These are phyloP conservation scores for Maconellicoccus hirsutus DNA, from an alignment of 1,140 invertebrate species.

Conservation along the genomic window DNA sequence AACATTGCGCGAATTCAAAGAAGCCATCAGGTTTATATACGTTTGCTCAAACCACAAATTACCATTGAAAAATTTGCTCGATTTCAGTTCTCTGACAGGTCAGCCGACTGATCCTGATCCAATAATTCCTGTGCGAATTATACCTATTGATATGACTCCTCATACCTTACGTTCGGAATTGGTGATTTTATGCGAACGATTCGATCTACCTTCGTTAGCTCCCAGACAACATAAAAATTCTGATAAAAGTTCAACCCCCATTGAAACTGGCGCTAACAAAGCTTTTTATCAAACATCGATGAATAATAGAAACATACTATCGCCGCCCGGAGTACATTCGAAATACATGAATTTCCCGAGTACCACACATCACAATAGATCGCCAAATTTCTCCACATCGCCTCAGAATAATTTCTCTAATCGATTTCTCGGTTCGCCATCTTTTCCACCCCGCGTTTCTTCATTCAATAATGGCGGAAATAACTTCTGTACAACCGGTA, in stretches of 20 bases:
- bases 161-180: slow-evolving; percentile 83
- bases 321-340: background rate
- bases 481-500: background rate
- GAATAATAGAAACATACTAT: background rate
- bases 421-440: background rate
- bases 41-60: slow-evolving; percentile 80
- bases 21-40: slow-evolving; percentile 71
- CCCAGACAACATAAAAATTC: background rate
- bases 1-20: slow-evolving; percentile 57
- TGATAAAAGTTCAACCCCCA: background rate
- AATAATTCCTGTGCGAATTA: slow-evolving; percentile 62
- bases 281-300: background rate
- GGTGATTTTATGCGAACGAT: slow-evolving; percentile 65
- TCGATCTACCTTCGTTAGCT: slow-evolving; percentile 25
- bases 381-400: background rate
- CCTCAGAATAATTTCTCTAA: background rate
- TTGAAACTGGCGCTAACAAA: background rate
- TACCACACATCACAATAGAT: background rate
- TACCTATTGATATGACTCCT: slow-evolving; percentile 89
- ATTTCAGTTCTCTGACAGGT: slow-evolving; percentile 48
- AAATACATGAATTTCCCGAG: slow-evolving; percentile 11
- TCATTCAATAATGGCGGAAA: background rate
- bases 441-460: background rate
- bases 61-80: slow-evolving; percentile 81
- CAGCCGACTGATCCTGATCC: slow-evolving; percentile 39